Evolutionary conservation across 2,888 invertebrate species (phyloP), one percentile per base, ranked within the genome.

Genomic region (Brenthis daphne): DNA sequence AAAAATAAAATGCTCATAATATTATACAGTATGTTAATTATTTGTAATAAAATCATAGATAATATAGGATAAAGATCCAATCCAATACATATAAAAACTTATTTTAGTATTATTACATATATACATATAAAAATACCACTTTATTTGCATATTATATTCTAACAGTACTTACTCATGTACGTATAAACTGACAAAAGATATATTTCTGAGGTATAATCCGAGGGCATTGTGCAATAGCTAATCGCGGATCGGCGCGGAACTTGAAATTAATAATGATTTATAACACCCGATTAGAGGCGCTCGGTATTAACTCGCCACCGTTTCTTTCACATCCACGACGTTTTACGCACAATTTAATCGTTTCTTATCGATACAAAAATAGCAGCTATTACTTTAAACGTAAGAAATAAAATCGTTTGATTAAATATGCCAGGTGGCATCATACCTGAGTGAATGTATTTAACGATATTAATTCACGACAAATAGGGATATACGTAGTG

Each of bases 201-300:
- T 88, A 90, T 91, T 87, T 87, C 85, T 82, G 79, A 80, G 85
- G 86, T 84, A 82, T 91, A 90, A 91, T 92, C 91, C 90, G 88
- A 78, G 82, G 78, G 79, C 86, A 91, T 92, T 92, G 91, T 92
- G 91, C 90, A 90, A 92, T 85, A 82, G 89, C 86, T 92, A 92
- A 92, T 92, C 92, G 90, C 86, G 83, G 89, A 90, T 90, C 90
- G 89, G 78, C 85, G 82, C 67, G 66, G 82, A 84, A 85, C 85
- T 85, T 82, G 81, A 88, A 89, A 90, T 90, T 92, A 92, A 92
- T 91, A 91, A 89, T 90, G 90, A 92, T 92, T 91, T 91, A 92
- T 90, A 87, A 85, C 89, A 85, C 78, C 79, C 89, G 92, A 91
- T 92, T 92, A 91, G 83, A 83, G 80, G 84, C 82, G 81, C 87